These are phyloP conservation scores for Butorides virescens DNA, from an alignment of 2,113 vertebrate genomes.

Conservation along the genomic window DNA sequence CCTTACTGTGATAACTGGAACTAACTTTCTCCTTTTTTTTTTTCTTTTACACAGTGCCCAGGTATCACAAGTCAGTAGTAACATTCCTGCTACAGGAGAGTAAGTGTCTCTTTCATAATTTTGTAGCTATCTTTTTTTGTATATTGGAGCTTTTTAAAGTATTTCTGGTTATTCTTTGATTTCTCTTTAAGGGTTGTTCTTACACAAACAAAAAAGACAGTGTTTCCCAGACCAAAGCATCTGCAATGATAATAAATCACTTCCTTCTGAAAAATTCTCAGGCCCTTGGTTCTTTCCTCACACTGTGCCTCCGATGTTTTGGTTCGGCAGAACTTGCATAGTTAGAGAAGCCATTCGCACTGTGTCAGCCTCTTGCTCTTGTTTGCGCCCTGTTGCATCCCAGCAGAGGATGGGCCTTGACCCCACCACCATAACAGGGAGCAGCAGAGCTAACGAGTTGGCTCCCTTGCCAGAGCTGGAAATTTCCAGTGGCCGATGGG, in stretches of 20 bases:
- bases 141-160: neutral
- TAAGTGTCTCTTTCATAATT: constrained; percentile 73
- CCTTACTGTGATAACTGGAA: neutral
- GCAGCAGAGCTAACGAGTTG: neutral
- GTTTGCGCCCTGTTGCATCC: neutral
- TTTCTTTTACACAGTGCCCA: constrained; percentile 75
- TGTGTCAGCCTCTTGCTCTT: neutral
- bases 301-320: neutral
- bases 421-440: neutral
- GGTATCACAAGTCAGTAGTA: constrained; percentile 79
- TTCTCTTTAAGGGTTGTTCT: neutral
- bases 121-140: neutral
- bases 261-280: neutral
- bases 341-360: neutral
- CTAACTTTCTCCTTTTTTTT: neutral
- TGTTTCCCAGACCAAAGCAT: neutral
- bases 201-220: neutral
- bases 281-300: neutral
- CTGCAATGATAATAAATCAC: neutral
- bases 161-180: neutral
- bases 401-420: neutral
- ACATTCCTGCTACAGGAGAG: constrained; percentile 82
- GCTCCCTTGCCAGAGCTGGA: neutral
- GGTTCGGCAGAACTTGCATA: neutral
- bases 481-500: neutral